Base-by-base conservation (phyloP, 2,797 vertebrate genomes). In the Cossypha polioptera region DNA sequence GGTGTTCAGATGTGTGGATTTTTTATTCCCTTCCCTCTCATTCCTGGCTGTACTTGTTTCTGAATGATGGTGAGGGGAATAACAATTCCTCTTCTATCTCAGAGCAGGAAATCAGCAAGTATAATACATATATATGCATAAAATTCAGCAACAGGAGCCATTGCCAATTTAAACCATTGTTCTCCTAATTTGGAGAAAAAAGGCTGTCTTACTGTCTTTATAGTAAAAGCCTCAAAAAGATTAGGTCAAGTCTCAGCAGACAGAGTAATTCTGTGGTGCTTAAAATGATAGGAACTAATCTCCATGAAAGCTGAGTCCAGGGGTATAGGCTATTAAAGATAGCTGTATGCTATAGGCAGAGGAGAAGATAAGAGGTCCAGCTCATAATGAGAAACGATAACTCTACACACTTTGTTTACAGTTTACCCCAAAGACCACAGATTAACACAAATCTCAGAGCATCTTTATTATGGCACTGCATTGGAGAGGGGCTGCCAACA, bases 361-460 rank as follows among this genome's bases (percentile, higher is more conserved):
- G 71, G 57, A 94, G 92, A 88, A 96, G 97, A 97, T 95, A 97
- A 97, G 95, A 96, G 88, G 94, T 91, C 90, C 74, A 86, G 85
- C 92, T 96, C 90, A 91, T 97, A 97, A 97, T 96, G 96, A 97
- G 94, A 95, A 97, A 96, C 68, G 93, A 97, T 98, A 97, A 97
- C 95, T 96, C 93, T 97, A 91, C 82, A 96, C 86, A 97, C 93
- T 97, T 97, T 97, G 95, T 96, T 98, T 97, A 95, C 91, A 94
- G 87, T 97, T 98, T 97, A 97, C 95, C 95, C 95, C 86, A 96
- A 97, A 98, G 97, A 97, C 97, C 94, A 95, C 97, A 97, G 96
- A 97, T 97, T 97, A 97, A 95, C 94, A 96, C 94, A 97, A 96
- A 96, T 96, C 97, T 96, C 94, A 71, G 88, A 94, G 97, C 96